Evolutionary conservation across 2,113 vertebrate species (phyloP), one percentile per base, ranked within the genome.

Genomic region (Erythrocercus mccallii): DNA sequence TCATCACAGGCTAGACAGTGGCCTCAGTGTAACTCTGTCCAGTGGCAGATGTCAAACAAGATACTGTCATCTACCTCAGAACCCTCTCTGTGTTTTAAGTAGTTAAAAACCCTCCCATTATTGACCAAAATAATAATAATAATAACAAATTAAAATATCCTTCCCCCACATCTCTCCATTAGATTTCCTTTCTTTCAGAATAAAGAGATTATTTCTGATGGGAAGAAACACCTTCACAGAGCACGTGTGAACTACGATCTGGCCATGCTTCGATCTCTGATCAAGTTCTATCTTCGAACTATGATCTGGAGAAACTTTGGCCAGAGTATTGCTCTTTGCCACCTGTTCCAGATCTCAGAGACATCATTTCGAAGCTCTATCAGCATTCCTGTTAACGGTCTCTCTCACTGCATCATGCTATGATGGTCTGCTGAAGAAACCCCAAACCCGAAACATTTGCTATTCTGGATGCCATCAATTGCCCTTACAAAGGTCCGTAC

Each of bases 111-210:
- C 12, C 18, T 31, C 33, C 40, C 8, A 54, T 80, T 40, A 48
- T 5, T 53, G 24, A 69, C 10, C 3, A 60, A 14, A 68, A 38
- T 12, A 56, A 66, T 24, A 44, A 38, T 13, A 40, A 47, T 33
- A 62, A 35, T 30, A 40, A 40, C 12, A 23, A 58, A 22, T 11
- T 7, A 0, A 15, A 76, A 56, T 48, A 1, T 4, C 8, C 16
- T 51, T 72, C 7, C 3, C 3, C 4, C 4, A n/a, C 5, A 7
- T 6, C 3, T 7, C 10, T 35, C 30, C 8, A 2, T 35, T 42
- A 44, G 19, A 28, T 24, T 31, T 60, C 25, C 3, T 54, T 70
- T 62, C 28, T 77, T 91, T 74, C 69, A 89, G 80, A 81, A 61
- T 31, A 71, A 85, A 50, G 3, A 64, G 62, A 68, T 35, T 9